Evolutionary conservation across 2,888 invertebrate genomes (phyloP), one percentile per base, ranked within the genome.

Genomic region (Caenorhabditis imperialis): DNA sequence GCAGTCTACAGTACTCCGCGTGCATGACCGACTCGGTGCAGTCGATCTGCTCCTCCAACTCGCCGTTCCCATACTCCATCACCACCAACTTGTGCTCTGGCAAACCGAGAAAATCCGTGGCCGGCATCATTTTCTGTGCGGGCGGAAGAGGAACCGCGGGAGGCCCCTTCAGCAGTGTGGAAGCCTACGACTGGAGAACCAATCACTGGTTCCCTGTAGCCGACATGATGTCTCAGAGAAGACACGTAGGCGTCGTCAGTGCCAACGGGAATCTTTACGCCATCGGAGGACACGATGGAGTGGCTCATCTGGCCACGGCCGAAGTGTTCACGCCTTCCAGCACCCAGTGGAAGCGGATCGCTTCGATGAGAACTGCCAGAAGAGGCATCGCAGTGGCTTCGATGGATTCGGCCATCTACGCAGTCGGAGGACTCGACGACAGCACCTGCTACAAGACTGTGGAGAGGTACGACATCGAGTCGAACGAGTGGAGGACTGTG

Each of bases 201-300:
- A 88, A 90, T 76, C 78, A 82, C 18, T 90, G 90, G 90, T 87
- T 90, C 58, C 84, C 87, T 33, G 88, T 90, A 5, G 85, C 89
- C 0, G 90, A 90, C 71, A 90, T 90, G 90, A 88, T 73, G 30
- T 57, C 65, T 10, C 77, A 79, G 44, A 77, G 90, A 54, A 83
- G 90, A 42, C 90, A 90, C 84, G 90, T 90, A 16, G 90, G 90
- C 8, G 89, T 90, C 8, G 89, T 89, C 48, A 88, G 89, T 38
- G 87, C 88, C 6, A 84, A 87, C 63, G 89, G 89, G 85, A 79
- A 82, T 77, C 53, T 85, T 58, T 86, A 89, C 83, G 90, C 90
- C 10, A 89, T 90, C 47, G 90, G 90, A n/a, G 90, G 90, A 2
- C 90, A 90, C 82, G 90, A 90, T 83, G 90, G 90, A 3, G 83